A percentile compares a stretch with the other conserved stretches of the same genome.
Conservation (phyloP, 2,113 vertebrate genomes). For the Sceloporus undulatus region DNA sequence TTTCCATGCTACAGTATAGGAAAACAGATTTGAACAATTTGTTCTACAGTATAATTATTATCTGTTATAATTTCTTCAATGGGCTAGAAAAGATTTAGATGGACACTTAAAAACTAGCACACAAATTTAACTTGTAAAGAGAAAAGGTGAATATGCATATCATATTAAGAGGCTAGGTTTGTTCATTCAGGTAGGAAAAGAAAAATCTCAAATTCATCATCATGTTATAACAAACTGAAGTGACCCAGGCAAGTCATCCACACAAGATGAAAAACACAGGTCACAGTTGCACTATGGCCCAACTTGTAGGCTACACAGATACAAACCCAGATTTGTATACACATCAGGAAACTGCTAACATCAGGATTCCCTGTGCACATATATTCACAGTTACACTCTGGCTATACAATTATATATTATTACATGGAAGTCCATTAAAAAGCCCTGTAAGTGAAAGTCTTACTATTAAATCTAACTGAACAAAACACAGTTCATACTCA, state of each 20-base stretch:
- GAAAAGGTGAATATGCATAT: background rate
- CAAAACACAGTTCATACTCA: too few species aligned
- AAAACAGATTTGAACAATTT: conserved; percentile 8
- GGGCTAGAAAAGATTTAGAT: background rate
- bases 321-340: background rate
- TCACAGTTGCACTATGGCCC: background rate
- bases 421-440: too few species aligned
- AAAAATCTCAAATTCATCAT: background rate
- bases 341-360: background rate
- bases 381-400: background rate
- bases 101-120: background rate
- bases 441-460: too few species aligned
- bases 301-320: background rate
- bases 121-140: background rate
- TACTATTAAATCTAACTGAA: too few species aligned
- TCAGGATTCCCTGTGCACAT: background rate
- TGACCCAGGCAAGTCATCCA: background rate
- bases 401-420: too few species aligned
- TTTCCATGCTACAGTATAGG: background rate
- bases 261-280: background rate
- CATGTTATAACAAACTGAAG: background rate
- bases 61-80: background rate
- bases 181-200: background rate
- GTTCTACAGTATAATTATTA: background rate
- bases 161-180: background rate